A percentile compares a stretch with the other conserved stretches of the same genome.
Evolutionary conservation across 2,113 vertebrate genomes (phyloP).

Genomic region (Sphyrna mokarran): DNA sequence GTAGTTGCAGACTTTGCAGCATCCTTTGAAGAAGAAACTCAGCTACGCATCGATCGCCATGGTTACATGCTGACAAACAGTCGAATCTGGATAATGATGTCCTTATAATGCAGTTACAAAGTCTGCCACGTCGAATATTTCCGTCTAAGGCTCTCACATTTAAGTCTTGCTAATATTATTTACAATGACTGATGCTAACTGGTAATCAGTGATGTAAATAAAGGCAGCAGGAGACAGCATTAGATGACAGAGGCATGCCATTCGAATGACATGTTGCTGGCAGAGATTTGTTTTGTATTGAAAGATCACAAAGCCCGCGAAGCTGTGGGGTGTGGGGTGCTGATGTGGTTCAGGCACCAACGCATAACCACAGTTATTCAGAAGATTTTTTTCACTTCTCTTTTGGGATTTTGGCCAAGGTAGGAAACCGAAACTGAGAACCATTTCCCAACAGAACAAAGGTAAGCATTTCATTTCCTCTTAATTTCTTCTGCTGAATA

Average conservation of each 20-base stretch:
- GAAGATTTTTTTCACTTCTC: background rate
- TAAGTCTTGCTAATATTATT: background rate
- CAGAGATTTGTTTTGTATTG: background rate
- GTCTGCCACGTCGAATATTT: conserved; percentile 43
- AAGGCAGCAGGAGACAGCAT: background rate
- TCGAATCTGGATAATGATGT: conserved; percentile 58
- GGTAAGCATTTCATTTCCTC: background rate
- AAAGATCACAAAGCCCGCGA: conserved; percentile 39
- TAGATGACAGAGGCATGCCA: background rate
- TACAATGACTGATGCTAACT: background rate
- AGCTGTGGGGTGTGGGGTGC: background rate
- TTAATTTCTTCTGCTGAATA: background rate
- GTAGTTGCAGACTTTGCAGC: conserved; percentile 47
- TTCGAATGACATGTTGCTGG: background rate
- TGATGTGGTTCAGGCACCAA: background rate
- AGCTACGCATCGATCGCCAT: conserved; percentile 71
- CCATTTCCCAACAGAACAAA: background rate
- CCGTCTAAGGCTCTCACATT: background rate
- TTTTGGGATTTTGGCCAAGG: background rate
- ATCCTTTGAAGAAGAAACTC: conserved; percentile 46
- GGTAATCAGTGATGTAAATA: background rate
- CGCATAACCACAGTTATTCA: background rate
- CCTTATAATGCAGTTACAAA: conserved; percentile 51
- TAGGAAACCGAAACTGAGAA: background rate
- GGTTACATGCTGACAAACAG: conserved; percentile 75